Conservation (phyloP, 2,797 vertebrate species). For the Choloepus didactylus region DNA sequence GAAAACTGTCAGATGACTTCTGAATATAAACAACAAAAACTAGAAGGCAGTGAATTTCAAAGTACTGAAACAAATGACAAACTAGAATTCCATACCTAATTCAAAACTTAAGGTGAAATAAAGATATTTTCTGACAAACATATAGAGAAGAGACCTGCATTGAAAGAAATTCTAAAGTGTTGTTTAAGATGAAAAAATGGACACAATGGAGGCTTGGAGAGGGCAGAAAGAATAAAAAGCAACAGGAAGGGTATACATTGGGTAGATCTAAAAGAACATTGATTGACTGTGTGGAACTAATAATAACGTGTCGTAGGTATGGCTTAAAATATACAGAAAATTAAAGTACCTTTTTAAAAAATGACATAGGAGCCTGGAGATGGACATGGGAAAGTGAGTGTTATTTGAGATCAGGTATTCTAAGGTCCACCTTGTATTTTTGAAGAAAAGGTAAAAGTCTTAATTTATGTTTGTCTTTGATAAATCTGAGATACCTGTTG, state of each 20-base stretch:
- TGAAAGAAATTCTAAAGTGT: background rate
- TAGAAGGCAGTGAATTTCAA: background rate
- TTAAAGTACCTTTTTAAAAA: background rate
- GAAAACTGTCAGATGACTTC: background rate
- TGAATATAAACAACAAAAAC: background rate
- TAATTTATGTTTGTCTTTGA: background rate
- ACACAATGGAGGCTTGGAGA: background rate
- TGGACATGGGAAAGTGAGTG: background rate
- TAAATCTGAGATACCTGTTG: background rate
- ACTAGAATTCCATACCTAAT: background rate
- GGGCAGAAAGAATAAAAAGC: background rate
- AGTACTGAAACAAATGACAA: background rate
- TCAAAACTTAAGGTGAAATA: background rate
- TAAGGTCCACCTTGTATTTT: background rate
- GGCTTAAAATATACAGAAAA: background rate
- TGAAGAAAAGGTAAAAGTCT: background rate
- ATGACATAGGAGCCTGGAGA: background rate
- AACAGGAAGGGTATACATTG: background rate
- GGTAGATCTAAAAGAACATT: background rate
- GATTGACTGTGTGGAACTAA: background rate
- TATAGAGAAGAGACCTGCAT: background rate
- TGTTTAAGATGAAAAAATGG: background rate
- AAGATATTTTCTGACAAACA: background rate
- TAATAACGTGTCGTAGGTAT: background rate
- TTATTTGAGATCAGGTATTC: background rate